Conservation (phyloP, 2,113 vertebrate species). For the Psephotus haematonotus region DNA sequence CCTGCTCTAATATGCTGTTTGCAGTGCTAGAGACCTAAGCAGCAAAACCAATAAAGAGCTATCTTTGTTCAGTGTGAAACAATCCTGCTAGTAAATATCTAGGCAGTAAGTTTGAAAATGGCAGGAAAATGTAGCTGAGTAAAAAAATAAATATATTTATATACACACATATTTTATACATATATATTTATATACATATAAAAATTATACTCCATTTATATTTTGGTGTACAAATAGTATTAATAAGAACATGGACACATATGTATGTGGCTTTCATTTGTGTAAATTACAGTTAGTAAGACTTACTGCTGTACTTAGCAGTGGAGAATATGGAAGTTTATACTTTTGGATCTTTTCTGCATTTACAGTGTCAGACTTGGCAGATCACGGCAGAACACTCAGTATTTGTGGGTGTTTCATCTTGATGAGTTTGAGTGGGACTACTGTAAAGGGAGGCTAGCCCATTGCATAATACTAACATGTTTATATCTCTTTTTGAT, state of each 20-base stretch:
- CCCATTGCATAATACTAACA: neutral
- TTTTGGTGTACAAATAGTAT: neutral
- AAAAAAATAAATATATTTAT: neutral
- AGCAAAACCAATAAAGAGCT: neutral
- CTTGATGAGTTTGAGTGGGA: neutral
- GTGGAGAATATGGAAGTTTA: neutral
- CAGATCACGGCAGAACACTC: neutral
- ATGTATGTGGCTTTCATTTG: neutral
- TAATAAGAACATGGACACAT: neutral
- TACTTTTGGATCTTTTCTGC: neutral
- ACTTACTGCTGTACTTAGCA: neutral
- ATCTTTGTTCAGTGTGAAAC: neutral
- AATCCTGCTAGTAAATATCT: neutral
- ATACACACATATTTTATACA: neutral
- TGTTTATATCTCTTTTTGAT: neutral
- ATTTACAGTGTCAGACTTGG: neutral
- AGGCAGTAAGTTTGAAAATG: neutral
- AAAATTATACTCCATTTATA: neutral
- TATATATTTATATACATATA: neutral
- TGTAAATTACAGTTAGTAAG: neutral
- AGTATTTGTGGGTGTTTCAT: conserved; percentile 17
- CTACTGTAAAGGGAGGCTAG: neutral
- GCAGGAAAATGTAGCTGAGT: neutral
- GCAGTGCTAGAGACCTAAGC: neutral
- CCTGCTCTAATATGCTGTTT: neutral